These are phyloP conservation scores for Ceyx melanurus DNA, from an alignment of 2,113 vertebrate genomes.

Conservation along the genomic window DNA sequence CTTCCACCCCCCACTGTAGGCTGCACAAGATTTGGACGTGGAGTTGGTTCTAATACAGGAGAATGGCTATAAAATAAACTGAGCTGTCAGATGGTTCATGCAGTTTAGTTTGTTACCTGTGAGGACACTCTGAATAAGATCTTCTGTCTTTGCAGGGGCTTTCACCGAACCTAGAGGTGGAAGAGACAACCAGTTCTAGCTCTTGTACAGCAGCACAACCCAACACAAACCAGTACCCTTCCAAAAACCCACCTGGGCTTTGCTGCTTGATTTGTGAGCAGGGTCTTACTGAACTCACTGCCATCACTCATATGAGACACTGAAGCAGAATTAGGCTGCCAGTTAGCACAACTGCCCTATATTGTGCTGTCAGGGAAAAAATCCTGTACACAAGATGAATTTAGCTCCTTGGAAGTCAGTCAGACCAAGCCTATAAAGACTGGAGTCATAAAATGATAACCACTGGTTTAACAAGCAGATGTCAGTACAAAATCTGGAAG, in stretches of 20 bases:
- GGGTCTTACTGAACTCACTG: not conserved
- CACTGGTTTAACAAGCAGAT: not conserved
- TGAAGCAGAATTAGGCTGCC: not conserved
- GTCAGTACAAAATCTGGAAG: not conserved
- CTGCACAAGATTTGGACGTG: not conserved
- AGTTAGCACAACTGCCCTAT: not conserved
- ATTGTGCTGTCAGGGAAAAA: not conserved
- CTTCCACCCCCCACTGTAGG: not conserved
- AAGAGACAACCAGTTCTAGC: not conserved
- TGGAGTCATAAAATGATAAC: not conserved
- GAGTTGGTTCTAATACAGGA: not conserved
- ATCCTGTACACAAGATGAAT: not conserved
- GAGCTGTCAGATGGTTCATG: not conserved
- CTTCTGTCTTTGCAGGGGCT: constrained; percentile 88
- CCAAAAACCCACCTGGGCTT: not conserved
- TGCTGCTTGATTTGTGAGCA: not conserved
- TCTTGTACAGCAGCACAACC: not conserved
- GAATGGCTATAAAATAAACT: not conserved
- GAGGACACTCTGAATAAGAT: constrained; percentile 92
- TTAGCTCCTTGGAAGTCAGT: not conserved
- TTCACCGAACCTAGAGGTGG: constrained; percentile 85
- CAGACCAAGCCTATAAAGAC: not conserved
- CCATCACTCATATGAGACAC: accelerated
- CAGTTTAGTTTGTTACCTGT: constrained; percentile 80
- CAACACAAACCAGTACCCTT: not conserved